Conservation (phyloP, 1,140 invertebrate genomes). For the Dysdera silvatica region DNA sequence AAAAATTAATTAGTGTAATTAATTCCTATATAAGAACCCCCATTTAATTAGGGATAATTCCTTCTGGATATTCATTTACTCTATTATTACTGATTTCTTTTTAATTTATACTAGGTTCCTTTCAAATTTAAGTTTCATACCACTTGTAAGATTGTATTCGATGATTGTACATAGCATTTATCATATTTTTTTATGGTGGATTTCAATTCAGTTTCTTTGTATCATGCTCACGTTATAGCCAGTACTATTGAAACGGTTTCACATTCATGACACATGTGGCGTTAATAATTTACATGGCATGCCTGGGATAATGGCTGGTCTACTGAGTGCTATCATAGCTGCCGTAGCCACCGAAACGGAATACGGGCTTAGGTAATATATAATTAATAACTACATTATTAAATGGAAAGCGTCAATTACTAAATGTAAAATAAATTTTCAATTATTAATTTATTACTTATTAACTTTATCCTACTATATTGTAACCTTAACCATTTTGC, state of each 20-base stretch:
- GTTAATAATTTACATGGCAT: constrained; percentile 94
- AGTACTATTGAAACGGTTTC: constrained; percentile 49
- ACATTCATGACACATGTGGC: constrained; percentile 86
- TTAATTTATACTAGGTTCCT: background rate
- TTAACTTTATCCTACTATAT: background rate
- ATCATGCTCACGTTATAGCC: no score
- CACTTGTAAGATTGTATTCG: background rate
- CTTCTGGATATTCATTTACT: no score
- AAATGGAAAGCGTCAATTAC: background rate
- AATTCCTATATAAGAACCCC: no score
- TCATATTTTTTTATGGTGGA: no score
- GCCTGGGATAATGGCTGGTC: constrained; percentile 76
- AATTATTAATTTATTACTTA: constrained; percentile 17
- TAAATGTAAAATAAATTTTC: constrained; percentile 6
- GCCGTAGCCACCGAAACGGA: constrained; percentile 55
- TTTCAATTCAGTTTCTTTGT: no score
- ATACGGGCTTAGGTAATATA: constrained; percentile 45
- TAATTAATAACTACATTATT: background rate
- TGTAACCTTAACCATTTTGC: background rate
- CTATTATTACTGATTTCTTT: background rate
- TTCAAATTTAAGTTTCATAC: background rate
- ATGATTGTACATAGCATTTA: no score
- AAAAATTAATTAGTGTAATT: no score
- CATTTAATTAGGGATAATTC: no score
- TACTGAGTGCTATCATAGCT: constrained; percentile 68